Conservation (phyloP, 2,113 vertebrate genomes). For the Spermophilus dauricus region DNA sequence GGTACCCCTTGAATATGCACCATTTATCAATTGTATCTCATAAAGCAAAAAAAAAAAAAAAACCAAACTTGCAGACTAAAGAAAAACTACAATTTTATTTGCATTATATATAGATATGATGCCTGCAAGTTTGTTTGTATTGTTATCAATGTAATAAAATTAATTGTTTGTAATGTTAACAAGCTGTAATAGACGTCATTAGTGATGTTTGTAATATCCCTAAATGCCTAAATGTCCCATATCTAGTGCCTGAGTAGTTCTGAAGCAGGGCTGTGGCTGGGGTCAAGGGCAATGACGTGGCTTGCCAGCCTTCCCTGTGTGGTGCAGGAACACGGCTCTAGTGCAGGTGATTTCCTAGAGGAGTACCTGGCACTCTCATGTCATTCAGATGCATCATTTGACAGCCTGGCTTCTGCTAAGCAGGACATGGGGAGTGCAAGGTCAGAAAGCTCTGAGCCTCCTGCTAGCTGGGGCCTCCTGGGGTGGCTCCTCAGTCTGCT, state of each 20-base stretch:
- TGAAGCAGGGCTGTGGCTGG: background rate
- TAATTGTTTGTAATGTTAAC: too few species aligned
- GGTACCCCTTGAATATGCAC: background rate
- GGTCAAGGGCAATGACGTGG: background rate
- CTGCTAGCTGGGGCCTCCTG: background rate
- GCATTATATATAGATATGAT: too few species aligned
- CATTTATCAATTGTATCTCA: background rate
- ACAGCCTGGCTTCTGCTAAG: too few species aligned
- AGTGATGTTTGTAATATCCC: background rate
- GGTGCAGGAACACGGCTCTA: background rate
- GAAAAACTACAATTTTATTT: too few species aligned
- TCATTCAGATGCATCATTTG: too few species aligned
- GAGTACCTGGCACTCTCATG: fast-evolving
- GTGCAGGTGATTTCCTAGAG: background rate
- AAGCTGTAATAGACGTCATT: too few species aligned
- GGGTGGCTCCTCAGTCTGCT: too few species aligned
- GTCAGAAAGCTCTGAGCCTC: background rate
- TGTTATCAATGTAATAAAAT: too few species aligned
- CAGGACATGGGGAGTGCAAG: too few species aligned
- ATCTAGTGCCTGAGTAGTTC: background rate
- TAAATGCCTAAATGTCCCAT: background rate
- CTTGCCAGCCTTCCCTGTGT: too few species aligned
- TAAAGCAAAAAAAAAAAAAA: background rate
- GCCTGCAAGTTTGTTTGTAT: too few species aligned
- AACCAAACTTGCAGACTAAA: background rate